phyloP scores from a whole-genome alignment of 2,888 invertebrate genomes.

The Bugulina stolonifera region DNA sequence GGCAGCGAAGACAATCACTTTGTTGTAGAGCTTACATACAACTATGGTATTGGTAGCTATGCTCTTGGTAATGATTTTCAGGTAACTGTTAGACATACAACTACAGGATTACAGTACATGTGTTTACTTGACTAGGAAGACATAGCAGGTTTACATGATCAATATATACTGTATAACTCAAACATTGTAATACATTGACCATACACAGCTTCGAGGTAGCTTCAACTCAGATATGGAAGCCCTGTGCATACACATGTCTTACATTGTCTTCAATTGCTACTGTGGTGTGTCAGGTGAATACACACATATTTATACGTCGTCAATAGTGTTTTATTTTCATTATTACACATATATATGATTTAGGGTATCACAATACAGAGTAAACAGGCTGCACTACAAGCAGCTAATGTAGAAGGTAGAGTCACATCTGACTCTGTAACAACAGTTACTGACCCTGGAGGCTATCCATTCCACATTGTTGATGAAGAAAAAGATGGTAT shows the following conservation, averaged over 20 bases:
- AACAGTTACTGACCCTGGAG: slow-evolving; percentile 67
- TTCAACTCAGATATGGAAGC: neutral
- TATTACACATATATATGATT: too few relatives aligned
- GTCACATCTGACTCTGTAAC: neutral
- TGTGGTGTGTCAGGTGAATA: neutral
- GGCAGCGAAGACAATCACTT: slow-evolving; percentile 91
- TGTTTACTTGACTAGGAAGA: too few relatives aligned
- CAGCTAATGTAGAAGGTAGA: neutral
- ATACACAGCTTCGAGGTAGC: neutral
- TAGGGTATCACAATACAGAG: neutral
- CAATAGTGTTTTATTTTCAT: neutral
- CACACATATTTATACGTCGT: slow-evolving; percentile 23
- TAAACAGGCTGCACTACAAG: neutral
- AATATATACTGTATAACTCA: too few relatives aligned
- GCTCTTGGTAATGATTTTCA: slow-evolving; percentile 85
- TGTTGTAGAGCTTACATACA: slow-evolving; percentile 93
- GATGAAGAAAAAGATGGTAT: slow-evolving; percentile 57
- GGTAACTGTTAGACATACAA: slow-evolving; percentile 34
- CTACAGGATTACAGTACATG: too few relatives aligned
- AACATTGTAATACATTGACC: too few relatives aligned
- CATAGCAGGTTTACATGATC: too few relatives aligned
- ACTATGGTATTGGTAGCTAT: slow-evolving; percentile 84
- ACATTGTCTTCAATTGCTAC: neutral
- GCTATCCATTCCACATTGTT: slow-evolving; percentile 77
- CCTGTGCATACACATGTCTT: neutral